These are phyloP conservation scores for Anneissia japonica DNA, from an alignment of 35 echinoderm and acorn worm species.

Conservation along the genomic window DNA sequence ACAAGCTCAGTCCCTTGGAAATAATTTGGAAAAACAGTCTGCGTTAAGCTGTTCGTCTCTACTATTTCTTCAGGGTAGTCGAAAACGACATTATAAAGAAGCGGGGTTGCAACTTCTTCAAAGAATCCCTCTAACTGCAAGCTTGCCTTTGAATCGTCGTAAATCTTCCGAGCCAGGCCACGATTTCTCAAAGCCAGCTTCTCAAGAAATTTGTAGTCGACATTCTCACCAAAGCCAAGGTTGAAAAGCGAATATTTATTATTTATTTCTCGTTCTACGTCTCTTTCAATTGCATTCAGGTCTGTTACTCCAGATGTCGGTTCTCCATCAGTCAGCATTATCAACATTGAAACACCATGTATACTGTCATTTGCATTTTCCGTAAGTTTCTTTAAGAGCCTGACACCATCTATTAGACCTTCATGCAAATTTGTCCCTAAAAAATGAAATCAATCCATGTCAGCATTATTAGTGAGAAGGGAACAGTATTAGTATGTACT, in stretches of 20 bases:
- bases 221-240: slow-evolving; percentile 55
- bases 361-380: background rate
- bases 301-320: slow-evolving; percentile 36
- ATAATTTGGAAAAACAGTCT: slow-evolving; percentile 50
- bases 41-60: slow-evolving; percentile 48
- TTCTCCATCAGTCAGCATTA: slow-evolving; percentile 63
- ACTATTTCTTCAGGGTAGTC: slow-evolving; percentile 36
- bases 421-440: slow-evolving; percentile 53
- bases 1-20: slow-evolving; percentile 74
- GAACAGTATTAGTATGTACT: background rate
- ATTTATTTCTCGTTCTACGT: slow-evolving; percentile 17
- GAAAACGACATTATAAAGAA: slow-evolving; percentile 54
- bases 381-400: background rate
- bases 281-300: slow-evolving; percentile 4
- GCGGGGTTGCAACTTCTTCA: slow-evolving; percentile 76
- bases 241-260: slow-evolving; percentile 45
- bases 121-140: slow-evolving; percentile 72
- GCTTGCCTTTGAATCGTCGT: slow-evolving; percentile 57
- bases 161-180: slow-evolving; percentile 64
- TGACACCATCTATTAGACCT: slow-evolving; percentile 19
- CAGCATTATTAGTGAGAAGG: background rate
- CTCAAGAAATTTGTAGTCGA: slow-evolving; percentile 54
- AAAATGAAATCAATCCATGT: no score
- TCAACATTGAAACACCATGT: slow-evolving; percentile 31
- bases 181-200: slow-evolving; percentile 40